Conservation (phyloP, 2,113 vertebrate species). For the Drymodes brunneopygia region DNA sequence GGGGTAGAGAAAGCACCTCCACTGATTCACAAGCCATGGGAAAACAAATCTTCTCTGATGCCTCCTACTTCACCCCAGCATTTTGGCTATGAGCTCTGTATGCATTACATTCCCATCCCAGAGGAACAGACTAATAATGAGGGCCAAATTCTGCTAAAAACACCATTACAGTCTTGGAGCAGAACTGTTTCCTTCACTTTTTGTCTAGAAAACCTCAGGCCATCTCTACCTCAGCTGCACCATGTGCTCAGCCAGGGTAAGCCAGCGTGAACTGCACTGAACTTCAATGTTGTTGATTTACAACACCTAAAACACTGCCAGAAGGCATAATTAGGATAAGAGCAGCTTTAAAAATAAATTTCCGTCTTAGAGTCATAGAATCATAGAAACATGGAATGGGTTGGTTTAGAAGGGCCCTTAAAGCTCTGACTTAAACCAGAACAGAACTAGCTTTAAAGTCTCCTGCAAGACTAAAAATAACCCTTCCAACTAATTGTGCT, state of each 20-base stretch:
- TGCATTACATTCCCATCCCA: rapidly evolving
- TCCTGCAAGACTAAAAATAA: neutral
- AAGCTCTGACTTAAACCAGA: neutral
- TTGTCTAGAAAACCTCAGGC: neutral
- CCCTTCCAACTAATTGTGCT: neutral
- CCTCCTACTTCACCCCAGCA: neutral
- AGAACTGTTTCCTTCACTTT: neutral
- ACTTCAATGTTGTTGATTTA: neutral
- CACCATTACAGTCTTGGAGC: neutral
- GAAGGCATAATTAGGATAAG: neutral
- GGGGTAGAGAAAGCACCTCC: neutral
- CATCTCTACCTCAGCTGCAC: neutral
- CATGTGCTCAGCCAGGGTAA: neutral
- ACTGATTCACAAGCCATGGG: neutral
- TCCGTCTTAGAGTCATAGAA: neutral
- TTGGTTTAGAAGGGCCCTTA: neutral
- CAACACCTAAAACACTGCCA: neutral
- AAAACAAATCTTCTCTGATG: neutral
- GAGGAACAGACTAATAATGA: neutral
- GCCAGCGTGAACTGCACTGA: neutral
- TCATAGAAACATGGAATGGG: neutral
- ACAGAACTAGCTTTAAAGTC: neutral
- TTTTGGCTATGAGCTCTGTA: neutral
- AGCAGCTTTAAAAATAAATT: neutral
- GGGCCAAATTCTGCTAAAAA: neutral